These are phyloP conservation scores for Takifugu ocellatus DNA, from an alignment of 2,797 vertebrate genomes.

Conservation along the genomic window DNA sequence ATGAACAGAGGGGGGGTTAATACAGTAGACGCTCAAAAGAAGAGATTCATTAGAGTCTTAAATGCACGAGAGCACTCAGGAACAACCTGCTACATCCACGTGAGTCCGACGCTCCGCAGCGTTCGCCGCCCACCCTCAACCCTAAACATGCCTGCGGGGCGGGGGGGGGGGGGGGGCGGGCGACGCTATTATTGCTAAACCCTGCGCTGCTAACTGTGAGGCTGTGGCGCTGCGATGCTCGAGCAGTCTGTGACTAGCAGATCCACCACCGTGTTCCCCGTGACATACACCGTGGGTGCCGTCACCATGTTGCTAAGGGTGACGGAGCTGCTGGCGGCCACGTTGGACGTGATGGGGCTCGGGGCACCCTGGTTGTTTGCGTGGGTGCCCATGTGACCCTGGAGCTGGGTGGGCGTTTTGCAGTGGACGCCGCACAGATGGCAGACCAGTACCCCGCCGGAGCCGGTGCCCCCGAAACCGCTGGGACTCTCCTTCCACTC, in stretches of 20 bases:
- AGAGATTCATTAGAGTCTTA: slow-evolving; percentile 59
- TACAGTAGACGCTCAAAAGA: slow-evolving; percentile 70
- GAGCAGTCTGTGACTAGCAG: slow-evolving; percentile 81
- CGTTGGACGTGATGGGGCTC: slow-evolving; percentile 60
- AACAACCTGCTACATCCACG: slow-evolving; percentile 48
- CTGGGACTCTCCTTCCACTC: slow-evolving; percentile 87
- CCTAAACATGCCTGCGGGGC: slow-evolving; percentile 29
- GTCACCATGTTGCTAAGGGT: slow-evolving; percentile 77
- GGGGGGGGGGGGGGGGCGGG: slow-evolving; percentile 23
- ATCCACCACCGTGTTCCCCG: slow-evolving; percentile 74
- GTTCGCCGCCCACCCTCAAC: slow-evolving; percentile 9
- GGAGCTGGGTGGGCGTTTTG: slow-evolving; percentile 91
- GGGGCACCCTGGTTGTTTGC: slow-evolving; percentile 54
- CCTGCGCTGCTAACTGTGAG: slow-evolving; percentile 76
- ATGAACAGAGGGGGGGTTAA: slow-evolving; percentile 39
- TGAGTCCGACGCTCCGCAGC: slow-evolving; percentile 15
- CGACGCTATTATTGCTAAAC: slow-evolving; percentile 39
- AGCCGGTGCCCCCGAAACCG: slow-evolving; percentile 76
- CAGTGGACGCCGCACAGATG: slow-evolving; percentile 91
- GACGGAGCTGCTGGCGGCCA: slow-evolving; percentile 64
- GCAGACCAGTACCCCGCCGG: slow-evolving; percentile 79
- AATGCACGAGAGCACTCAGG: slow-evolving; percentile 27
- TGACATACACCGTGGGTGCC: slow-evolving; percentile 72
- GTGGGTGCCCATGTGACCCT: slow-evolving; percentile 91
- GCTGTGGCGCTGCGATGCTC: slow-evolving; percentile 74